Evolutionary conservation across 2,797 vertebrate genomes (phyloP).

Genomic region (Aldrovandia affinis): DNA sequence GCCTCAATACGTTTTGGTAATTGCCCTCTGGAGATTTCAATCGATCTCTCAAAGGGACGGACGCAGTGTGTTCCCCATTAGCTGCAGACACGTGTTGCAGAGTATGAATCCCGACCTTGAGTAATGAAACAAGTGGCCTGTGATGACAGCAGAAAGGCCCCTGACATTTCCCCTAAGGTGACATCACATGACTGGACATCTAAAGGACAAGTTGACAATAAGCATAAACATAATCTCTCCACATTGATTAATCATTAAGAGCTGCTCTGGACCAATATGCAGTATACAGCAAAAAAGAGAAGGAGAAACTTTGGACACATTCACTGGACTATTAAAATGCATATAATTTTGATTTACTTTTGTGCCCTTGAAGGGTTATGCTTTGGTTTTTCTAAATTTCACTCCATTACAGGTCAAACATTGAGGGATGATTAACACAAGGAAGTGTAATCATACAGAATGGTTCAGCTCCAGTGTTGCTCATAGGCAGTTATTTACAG

Average conservation of each 20-base stretch:
- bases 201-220: background rate
- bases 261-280: background rate
- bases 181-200: background rate
- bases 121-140: background rate
- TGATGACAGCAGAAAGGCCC: background rate
- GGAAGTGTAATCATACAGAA: background rate
- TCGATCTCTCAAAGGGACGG: background rate
- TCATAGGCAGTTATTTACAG: background rate
- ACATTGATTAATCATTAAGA: background rate
- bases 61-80: background rate
- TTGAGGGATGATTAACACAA: background rate
- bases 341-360: background rate
- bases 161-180: background rate
- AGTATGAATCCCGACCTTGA: background rate
- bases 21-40: background rate
- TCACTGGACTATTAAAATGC: background rate
- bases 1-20: conserved; percentile 9
- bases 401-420: background rate
- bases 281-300: background rate
- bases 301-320: background rate
- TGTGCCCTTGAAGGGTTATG: background rate
- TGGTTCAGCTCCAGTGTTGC: background rate
- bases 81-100: background rate
- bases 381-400: background rate
- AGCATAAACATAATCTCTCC: too few relatives aligned